Conservation (phyloP, 2,113 vertebrate genomes). For the Polypterus senegalus region DNA sequence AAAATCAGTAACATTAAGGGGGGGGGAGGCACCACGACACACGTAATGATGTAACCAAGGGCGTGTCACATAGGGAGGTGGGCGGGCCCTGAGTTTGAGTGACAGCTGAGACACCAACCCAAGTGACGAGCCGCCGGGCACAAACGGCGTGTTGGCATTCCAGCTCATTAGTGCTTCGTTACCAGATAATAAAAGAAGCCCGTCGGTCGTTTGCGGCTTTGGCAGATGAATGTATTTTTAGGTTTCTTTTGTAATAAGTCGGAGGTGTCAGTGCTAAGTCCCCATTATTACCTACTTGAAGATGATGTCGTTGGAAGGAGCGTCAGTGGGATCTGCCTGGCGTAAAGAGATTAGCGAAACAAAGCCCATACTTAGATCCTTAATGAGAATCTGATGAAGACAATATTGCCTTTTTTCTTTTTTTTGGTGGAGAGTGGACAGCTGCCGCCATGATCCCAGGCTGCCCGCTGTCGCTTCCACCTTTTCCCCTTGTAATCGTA, state of each 20-base stretch:
- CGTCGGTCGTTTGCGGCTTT: too few species aligned
- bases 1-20: too few species aligned
- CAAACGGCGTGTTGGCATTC: too few species aligned
- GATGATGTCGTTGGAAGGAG: not conserved
- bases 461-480: conserved; percentile 15
- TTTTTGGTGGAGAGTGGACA: not conserved
- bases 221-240: too few species aligned
- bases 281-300: not conserved
- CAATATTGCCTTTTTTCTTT: not conserved
- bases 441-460: conserved; percentile 13
- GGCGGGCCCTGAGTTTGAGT: too few species aligned
- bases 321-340: not conserved
- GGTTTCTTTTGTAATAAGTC: not conserved
- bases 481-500: not conserved
- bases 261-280: not conserved
- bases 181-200: too few species aligned
- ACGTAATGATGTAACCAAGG: too few species aligned
- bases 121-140: too few species aligned
- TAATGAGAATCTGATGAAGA: not conserved
- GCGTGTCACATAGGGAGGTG: too few species aligned
- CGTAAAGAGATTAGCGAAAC: not conserved
- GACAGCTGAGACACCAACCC: too few species aligned
- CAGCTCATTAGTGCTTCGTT: too few species aligned
- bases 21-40: too few species aligned
- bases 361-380: not conserved